Evolutionary conservation across 2,888 invertebrate species (phyloP).

Genomic region (Lottia scabra): DNA sequence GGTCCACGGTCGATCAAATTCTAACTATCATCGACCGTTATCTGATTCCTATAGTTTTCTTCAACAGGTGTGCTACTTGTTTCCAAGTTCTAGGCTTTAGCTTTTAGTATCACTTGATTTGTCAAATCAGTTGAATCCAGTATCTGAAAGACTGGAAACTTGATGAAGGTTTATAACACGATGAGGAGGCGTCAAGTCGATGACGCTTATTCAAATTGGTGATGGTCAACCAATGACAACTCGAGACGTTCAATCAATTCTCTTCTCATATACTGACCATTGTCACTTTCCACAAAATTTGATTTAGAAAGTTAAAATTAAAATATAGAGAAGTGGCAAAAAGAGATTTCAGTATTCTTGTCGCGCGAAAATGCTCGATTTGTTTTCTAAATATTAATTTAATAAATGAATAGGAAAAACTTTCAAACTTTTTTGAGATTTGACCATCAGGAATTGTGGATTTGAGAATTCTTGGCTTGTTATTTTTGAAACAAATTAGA

Average conservation of each 20-base stretch:
- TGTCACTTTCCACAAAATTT: background rate
- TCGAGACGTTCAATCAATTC: background rate
- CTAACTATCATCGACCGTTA: background rate
- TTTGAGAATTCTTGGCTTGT: no score
- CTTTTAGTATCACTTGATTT: background rate
- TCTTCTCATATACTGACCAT: background rate
- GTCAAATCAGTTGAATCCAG: background rate
- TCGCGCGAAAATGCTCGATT: no score
- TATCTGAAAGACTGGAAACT: background rate
- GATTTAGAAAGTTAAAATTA: no score
- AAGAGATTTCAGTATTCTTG: no score
- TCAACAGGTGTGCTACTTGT: background rate
- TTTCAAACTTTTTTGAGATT: no score
- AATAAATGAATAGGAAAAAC: no score
- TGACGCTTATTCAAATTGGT: background rate
- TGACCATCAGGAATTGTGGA: no score
- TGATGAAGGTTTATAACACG: background rate
- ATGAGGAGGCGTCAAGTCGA: constrained; percentile 4
- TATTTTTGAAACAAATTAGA: no score
- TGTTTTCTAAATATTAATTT: no score
- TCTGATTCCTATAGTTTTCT: background rate
- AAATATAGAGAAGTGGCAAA: no score
- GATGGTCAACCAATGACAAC: background rate
- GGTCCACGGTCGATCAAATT: constrained; percentile 3
- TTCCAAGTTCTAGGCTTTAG: background rate